phyloP scores from a whole-genome alignment of 2,888 invertebrate genomes.

The Chaetogeoica ovagalla region DNA sequence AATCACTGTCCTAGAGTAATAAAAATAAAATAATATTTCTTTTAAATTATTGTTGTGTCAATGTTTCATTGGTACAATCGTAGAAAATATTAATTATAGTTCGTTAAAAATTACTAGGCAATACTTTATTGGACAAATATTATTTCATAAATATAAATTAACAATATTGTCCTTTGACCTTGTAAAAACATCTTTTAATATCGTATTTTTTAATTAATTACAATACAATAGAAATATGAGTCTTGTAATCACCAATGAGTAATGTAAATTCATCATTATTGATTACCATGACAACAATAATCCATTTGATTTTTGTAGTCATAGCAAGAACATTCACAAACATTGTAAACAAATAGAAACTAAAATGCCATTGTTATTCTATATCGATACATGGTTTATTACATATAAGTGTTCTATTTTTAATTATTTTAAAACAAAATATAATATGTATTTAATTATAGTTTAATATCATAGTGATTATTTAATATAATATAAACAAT shows the following conservation, averaged over 20 bases:
- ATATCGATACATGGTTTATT: neutral
- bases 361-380: neutral
- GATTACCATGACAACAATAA: neutral
- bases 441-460: neutral
- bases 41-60: too few relatives aligned
- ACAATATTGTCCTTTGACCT: too few relatives aligned
- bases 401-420: neutral
- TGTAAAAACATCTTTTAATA: too few relatives aligned
- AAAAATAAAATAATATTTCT: too few relatives aligned
- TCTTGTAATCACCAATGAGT: neutral
- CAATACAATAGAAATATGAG: neutral
- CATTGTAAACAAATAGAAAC: neutral
- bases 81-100: too few relatives aligned
- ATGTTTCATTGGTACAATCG: too few relatives aligned
- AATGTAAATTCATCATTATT: neutral
- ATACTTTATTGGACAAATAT: too few relatives aligned
- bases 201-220: too few relatives aligned
- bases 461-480: neutral
- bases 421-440: neutral
- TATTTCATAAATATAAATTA: too few relatives aligned
- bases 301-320: neutral
- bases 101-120: too few relatives aligned
- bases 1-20: too few relatives aligned
- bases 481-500: neutral
- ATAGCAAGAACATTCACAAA: neutral